Conservation (phyloP, 2,113 vertebrate species). For the Chitala chitala region DNA sequence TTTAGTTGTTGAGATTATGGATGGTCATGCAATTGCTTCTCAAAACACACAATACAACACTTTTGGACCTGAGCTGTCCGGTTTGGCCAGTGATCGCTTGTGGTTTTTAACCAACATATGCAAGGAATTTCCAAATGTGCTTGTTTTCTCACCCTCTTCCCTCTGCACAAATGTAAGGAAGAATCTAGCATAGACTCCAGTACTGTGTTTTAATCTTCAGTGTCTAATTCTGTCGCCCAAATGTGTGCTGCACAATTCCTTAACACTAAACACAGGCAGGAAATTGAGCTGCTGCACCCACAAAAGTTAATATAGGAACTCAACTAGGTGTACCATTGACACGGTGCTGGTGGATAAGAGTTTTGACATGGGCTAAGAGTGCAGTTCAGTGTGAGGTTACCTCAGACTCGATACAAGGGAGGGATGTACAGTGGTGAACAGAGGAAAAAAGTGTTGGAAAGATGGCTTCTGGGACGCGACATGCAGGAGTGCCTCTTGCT, state of each 20-base stretch:
- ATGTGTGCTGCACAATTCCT: background rate
- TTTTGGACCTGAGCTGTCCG: background rate
- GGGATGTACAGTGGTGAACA: no score
- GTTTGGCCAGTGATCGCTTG: background rate
- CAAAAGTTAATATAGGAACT: no score
- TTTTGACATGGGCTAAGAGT: no score
- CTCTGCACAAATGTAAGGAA: background rate
- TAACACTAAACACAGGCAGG: no score
- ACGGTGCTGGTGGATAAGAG: no score
- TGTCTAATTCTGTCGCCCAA: background rate
- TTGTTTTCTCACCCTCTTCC: background rate
- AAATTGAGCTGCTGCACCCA: no score
- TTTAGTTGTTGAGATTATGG: background rate
- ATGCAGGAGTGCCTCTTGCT: no score
- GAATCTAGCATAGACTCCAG: background rate
- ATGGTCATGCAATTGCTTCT: background rate
- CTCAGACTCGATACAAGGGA: no score
- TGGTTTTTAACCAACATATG: background rate
- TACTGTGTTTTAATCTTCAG: background rate
- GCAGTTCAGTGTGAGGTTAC: no score
- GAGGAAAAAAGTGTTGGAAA: no score
- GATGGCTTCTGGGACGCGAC: no score
- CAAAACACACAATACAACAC: background rate
- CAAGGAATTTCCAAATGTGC: background rate
- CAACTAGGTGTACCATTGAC: no score